Evolutionary conservation across 2,797 vertebrate species (phyloP), one percentile per base, ranked within the genome.

Genomic region (Hydrocynus forskahlii): DNA sequence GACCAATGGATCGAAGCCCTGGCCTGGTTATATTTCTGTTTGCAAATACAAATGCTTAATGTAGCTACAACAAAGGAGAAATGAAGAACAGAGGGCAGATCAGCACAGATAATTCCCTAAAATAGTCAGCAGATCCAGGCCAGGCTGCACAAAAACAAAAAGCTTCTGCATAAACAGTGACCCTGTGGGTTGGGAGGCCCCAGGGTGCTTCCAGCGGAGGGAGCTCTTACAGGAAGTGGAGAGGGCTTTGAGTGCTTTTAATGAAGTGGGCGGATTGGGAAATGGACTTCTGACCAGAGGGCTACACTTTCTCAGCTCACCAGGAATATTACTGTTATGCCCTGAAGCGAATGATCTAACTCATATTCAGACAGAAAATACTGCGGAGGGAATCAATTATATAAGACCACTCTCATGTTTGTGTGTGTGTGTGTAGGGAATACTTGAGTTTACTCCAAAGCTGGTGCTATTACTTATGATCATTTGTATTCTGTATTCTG

Each of bases 201-300:
- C 57, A 9, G n/a, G 59, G 63, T 68, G 74, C 68, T 82, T 35
- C 10, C 19, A 79, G 72, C 25, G 23, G 50, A 76, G 23, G 79
- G 72, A 83, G 48, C 43, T 79, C 74, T 79, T 79, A 35, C 63
- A 66, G 54, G 73, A 78, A 81, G 48, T 23, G 7, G 4, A 52
- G 17, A 75, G 54, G 45, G 43, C 54, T 83, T 52, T 79, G 69
- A 83, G 79, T 79, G 81, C 81, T 85, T 85, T 85, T 85, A 72
- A 85, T 83, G 67, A 75, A 83, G 85, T 86, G 63, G 79, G 85
- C 25, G 76, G 79, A 57, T 75, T 79, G 63, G 82, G 54, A 83
- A 87, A 86, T 83, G 78, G 81, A 81, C 81, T 87, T 78, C n/a
- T 60, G 59, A 83, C 83, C 74, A 68, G 78, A 81, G 83, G 81